A percentile compares a stretch with the other conserved stretches of the same genome.
Conservation (phyloP, 2,113 vertebrate species). For the Poicephalus gulielmi region DNA sequence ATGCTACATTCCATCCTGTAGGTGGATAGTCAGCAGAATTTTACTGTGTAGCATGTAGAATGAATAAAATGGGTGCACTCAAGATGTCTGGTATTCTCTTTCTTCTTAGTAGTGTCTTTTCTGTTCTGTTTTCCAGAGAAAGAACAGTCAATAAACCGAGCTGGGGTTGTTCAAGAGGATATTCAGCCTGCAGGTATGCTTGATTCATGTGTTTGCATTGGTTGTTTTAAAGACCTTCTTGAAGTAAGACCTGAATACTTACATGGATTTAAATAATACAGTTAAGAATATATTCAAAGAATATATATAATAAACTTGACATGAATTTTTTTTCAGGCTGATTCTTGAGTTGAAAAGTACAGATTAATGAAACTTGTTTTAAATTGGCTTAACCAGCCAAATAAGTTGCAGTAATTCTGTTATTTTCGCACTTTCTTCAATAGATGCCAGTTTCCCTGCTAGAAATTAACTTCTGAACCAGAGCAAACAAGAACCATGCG, state of each 20-base stretch:
- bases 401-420: background rate
- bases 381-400: background rate
- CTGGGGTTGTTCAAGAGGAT: conserved; percentile 76
- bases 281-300: background rate
- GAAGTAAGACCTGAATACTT: background rate
- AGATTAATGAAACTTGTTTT: background rate
- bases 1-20: background rate
- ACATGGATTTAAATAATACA: background rate
- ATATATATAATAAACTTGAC: background rate
- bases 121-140: conserved; percentile 73
- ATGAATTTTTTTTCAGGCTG: background rate
- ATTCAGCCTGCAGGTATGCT: conserved; percentile 80
- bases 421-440: background rate
- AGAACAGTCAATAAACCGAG: conserved; percentile 75
- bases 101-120: background rate
- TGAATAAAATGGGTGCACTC: background rate
- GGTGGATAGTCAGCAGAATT: background rate
- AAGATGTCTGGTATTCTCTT: background rate
- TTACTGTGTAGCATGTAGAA: background rate
- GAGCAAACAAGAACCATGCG: background rate
- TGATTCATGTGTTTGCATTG: background rate
- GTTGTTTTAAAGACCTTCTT: background rate
- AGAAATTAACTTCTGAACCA: background rate
- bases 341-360: background rate
- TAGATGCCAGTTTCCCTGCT: background rate